phyloP scores from a whole-genome alignment of 2,888 invertebrate genomes.

The Oasisia sp. region DNA sequence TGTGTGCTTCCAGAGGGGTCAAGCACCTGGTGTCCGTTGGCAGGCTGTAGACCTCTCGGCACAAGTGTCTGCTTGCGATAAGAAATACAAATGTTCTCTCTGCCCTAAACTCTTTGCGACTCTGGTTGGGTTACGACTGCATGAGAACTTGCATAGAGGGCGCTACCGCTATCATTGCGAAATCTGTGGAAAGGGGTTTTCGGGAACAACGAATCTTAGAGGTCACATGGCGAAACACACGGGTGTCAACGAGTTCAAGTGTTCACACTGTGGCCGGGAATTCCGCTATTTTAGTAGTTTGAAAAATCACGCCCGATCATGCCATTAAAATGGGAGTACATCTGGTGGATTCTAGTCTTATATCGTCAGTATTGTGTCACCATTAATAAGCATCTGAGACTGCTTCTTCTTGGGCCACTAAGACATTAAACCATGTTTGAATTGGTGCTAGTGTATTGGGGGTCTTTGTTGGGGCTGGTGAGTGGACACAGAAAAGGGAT shows the following conservation, averaged over 20 bases:
- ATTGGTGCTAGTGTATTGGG: background rate
- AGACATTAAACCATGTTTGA: background rate
- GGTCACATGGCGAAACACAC: background rate
- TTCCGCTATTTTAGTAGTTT: background rate
- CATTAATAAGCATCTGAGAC: background rate
- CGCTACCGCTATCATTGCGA: slow-evolving; percentile 14
- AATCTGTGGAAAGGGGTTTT: slow-evolving; percentile 18
- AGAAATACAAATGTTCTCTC: background rate
- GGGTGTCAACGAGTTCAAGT: slow-evolving; percentile 3
- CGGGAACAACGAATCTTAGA: background rate
- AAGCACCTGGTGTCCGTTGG: background rate
- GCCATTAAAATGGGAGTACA: background rate
- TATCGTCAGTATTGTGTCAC: too few relatives aligned
- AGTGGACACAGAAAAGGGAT: too few relatives aligned
- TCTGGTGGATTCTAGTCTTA: too few relatives aligned
- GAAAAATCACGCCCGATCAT: background rate
- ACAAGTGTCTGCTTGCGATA: background rate
- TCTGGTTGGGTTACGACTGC: background rate
- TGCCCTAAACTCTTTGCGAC: background rate
- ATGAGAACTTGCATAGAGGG: background rate
- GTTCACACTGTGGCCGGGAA: background rate
- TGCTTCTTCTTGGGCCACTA: background rate
- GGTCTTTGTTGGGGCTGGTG: background rate
- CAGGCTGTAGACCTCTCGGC: background rate
- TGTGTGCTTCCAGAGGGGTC: background rate